Conservation (phyloP, 2,797 vertebrate genomes). For the Arrhamphus sclerolepis region DNA sequence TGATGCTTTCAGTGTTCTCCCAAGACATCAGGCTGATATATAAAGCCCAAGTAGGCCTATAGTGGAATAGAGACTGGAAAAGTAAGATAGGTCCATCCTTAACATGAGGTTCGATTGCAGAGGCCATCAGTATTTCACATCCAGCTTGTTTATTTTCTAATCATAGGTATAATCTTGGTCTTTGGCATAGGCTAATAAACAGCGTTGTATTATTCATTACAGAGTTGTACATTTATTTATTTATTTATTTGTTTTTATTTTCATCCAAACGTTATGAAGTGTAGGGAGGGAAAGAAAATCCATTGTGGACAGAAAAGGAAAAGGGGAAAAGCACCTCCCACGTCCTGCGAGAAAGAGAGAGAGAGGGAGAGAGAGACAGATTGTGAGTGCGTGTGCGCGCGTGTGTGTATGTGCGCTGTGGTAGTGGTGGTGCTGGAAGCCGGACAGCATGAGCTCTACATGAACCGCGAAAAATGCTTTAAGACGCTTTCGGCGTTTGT, state of each 20-base stretch:
- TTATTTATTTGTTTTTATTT: constrained; percentile 11
- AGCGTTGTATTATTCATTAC: too few relatives aligned
- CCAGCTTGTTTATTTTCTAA: too few relatives aligned
- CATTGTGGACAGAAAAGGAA: constrained; percentile 62
- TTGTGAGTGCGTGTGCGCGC: constrained; percentile 38
- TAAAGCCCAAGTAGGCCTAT: too few relatives aligned
- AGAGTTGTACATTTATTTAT: background rate
- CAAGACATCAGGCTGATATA: too few relatives aligned
- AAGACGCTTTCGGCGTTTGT: constrained; percentile 71
- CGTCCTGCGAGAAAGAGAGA: constrained; percentile 65
- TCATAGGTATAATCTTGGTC: too few relatives aligned
- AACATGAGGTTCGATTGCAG: too few relatives aligned
- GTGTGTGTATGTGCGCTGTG: constrained; percentile 37
- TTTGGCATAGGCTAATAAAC: too few relatives aligned
- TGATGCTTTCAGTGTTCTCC: too few relatives aligned
- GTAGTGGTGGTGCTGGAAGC: constrained; percentile 68
- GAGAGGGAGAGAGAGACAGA: constrained; percentile 35
- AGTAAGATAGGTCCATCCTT: too few relatives aligned
- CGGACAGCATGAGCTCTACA: constrained; percentile 79
- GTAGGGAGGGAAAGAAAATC: constrained; percentile 55
- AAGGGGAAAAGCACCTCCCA: constrained; percentile 79
- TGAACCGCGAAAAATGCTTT: constrained; percentile 80
- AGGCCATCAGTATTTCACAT: too few relatives aligned
- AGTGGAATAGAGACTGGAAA: too few relatives aligned
- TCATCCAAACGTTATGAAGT: constrained; percentile 46